Evolutionary conservation across 2,113 vertebrate genomes (phyloP), one percentile per base, ranked within the genome.

Genomic region (Petrocephalus microphthalmus): DNA sequence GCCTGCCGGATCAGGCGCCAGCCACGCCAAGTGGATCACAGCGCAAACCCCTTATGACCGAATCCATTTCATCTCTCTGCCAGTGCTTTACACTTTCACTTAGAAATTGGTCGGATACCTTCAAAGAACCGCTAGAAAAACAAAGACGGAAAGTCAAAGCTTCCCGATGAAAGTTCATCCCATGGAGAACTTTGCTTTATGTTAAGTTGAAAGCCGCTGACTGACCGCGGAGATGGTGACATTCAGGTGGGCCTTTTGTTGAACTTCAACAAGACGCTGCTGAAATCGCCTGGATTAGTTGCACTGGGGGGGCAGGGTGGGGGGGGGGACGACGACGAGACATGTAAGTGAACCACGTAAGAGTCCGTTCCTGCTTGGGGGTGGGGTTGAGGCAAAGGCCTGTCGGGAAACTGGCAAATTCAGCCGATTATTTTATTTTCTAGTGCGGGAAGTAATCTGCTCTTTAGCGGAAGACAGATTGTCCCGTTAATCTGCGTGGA

Each of bases 401-500:
- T 67, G 71, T 20, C 29, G 52, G 53, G 52, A 37, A 57, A 51
- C 47, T 20, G 33, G 85, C 17, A 33, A 20, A 54, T 37, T 85
- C 84, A 52, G 29, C n/a, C 47, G 17, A 6, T 53, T 53, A 19
- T 53, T 74, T 87, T 49, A 37, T 64, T 45, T 47, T 53, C 11
- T n/a, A 37, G 67, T 51, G 47, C n/a, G 47, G 67, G 64, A 78
- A 78, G 47, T 87, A 49, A 33, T 49, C 49, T 37, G n/a, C 64
- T 53, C 19, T 78, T 87, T 53, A 53, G 64, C 25, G 17, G 45
- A 78, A 54, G 67, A 49, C 49, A 37, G 74, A 53, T 87, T 52
- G 64, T 87, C 67, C 49, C 49, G 13, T 78, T 87, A 53, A 87
- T 87, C 87, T 78, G 87, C 29, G 52, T 22, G 51, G 74, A 78